Percentiles rank a stretch among this genome's conserved stretches.
phyloP scores from a whole-genome alignment of 1,140 invertebrate genomes.

The Ylistrum balloti region DNA sequence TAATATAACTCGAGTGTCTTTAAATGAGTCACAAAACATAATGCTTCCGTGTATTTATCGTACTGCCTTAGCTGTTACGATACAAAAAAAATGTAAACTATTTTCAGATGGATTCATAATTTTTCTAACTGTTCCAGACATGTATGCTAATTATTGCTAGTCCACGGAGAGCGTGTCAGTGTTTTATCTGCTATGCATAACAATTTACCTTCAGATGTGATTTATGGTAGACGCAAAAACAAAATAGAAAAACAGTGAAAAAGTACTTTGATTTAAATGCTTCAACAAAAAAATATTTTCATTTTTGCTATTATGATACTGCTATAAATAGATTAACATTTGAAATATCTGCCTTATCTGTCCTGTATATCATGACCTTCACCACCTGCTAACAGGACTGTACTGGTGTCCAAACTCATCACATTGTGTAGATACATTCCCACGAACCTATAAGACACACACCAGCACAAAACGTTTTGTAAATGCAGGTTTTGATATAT shows the following conservation, averaged over 20 bases:
- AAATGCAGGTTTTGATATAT: background rate
- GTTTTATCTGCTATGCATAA: background rate
- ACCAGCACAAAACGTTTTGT: background rate
- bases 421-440: background rate
- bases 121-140: background rate
- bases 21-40: too few relatives aligned
- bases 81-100: too few relatives aligned
- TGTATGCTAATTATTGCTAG: background rate
- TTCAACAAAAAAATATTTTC: background rate
- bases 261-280: background rate
- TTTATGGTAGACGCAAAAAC: background rate
- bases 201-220: background rate
- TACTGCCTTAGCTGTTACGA: too few relatives aligned
- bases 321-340: slow-evolving; percentile 17
- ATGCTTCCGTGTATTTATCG: too few relatives aligned
- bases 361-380: background rate
- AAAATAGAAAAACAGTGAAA: background rate
- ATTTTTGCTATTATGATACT: background rate
- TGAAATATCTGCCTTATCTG: background rate
- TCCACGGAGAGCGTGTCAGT: background rate
- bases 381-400: background rate
- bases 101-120: too few relatives aligned
- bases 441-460: background rate
- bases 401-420: background rate
- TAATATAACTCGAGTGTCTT: too few relatives aligned